These are phyloP conservation scores for Aptenodytes patagonicus DNA, from an alignment of 2,113 vertebrate species.

Conservation along the genomic window DNA sequence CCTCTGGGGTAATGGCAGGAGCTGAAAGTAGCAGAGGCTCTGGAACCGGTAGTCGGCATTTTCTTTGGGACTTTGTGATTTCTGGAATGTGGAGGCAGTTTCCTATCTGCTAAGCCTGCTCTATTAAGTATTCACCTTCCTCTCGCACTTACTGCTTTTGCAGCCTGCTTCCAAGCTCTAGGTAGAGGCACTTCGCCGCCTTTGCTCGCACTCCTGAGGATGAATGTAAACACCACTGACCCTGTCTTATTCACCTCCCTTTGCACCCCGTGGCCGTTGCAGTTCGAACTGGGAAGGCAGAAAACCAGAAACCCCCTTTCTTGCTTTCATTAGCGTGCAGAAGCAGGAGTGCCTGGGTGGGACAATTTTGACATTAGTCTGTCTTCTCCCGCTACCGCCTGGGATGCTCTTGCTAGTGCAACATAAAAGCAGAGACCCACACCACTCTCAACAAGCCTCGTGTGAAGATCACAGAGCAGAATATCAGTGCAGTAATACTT, in stretches of 20 bases:
- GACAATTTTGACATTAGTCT: not conserved
- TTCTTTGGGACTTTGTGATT: not conserved
- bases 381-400: not conserved
- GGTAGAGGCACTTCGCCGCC: not conserved
- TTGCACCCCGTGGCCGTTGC: not conserved
- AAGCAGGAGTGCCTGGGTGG: slow-evolving; percentile 15
- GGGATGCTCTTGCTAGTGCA: slow-evolving; percentile 43
- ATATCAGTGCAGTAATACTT: slow-evolving; percentile 55
- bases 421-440: slow-evolving; percentile 41
- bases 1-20: slow-evolving; percentile 33
- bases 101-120: slow-evolving; percentile 20
- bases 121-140: not conserved
- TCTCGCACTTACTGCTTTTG: not conserved
- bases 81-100: slow-evolving; percentile 3
- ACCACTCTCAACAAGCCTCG: not conserved
- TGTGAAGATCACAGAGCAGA: slow-evolving; percentile 54
- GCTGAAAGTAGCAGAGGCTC: slow-evolving; percentile 15
- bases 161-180: slow-evolving; percentile 1
- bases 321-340: not conserved
- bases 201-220: slow-evolving; percentile 1
- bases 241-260: not conserved
- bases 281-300: not conserved
- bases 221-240: slow-evolving; percentile 28
- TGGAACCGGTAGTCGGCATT: not conserved
- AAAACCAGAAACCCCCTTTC: not conserved